Conservation (phyloP, 2,113 vertebrate species). For the Haliaeetus leucogaster region DNA sequence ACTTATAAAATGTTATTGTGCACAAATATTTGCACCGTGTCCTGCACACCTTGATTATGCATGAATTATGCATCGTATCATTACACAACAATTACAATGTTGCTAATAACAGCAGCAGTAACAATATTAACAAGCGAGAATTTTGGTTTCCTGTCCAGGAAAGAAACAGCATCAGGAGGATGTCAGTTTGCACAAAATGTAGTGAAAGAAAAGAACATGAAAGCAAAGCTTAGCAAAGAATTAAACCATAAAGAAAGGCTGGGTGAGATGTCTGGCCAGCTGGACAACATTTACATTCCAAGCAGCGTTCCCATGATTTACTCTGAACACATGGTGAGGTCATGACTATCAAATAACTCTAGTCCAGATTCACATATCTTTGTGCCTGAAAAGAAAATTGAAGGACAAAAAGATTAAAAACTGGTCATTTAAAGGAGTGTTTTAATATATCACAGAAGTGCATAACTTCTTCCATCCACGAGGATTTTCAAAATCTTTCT, state of each 20-base stretch:
- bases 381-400: background rate
- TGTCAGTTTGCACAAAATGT: background rate
- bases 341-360: slow-evolving; percentile 26
- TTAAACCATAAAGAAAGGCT: background rate
- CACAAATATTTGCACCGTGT: background rate
- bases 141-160: background rate
- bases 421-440: background rate
- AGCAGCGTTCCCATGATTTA: slow-evolving; percentile 32
- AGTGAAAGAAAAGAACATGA: background rate
- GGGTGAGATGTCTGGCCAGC: slow-evolving; percentile 32
- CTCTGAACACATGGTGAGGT: slow-evolving; percentile 38
- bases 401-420: slow-evolving; percentile 9
- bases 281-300: slow-evolving; percentile 51
- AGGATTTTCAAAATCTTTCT: slow-evolving; percentile 18
- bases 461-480: background rate
- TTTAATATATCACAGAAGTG: background rate
- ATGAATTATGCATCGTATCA: background rate
- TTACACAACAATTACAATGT: background rate
- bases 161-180: background rate
- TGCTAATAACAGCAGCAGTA: background rate
- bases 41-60: background rate
- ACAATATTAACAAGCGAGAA: background rate
- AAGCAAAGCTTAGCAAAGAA: slow-evolving; percentile 8
- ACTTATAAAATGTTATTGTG: background rate
- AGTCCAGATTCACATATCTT: background rate